Evolutionary conservation across 2,113 vertebrate genomes (phyloP).

Genomic region (Ophiodon elongatus): DNA sequence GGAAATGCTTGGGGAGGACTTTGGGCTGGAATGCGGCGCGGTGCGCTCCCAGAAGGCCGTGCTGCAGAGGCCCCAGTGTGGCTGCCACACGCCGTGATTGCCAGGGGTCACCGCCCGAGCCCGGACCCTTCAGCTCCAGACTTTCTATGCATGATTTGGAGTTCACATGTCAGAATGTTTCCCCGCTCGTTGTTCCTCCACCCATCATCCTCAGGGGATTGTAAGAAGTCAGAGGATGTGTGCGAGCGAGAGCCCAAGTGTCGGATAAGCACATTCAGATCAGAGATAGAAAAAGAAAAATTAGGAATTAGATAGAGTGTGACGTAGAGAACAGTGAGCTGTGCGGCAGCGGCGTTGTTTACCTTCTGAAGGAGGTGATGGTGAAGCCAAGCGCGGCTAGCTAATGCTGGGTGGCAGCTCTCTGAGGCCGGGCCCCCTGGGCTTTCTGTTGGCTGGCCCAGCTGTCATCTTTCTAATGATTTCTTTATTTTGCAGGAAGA

Average conservation of each 20-base stretch:
- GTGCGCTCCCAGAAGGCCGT: slow-evolving; percentile 71
- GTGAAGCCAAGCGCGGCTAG: slow-evolving; percentile 50
- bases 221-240: slow-evolving; percentile 30
- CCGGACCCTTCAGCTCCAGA: slow-evolving; percentile 63
- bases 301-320: slow-evolving; percentile 46
- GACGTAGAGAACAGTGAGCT: slow-evolving; percentile 29
- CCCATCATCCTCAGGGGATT: slow-evolving; percentile 51
- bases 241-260: slow-evolving; percentile 30
- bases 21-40: slow-evolving; percentile 71
- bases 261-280: slow-evolving; percentile 57
- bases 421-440: slow-evolving; percentile 71
- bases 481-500: slow-evolving; percentile 91
- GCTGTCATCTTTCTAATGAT: slow-evolving; percentile 89
- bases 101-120: slow-evolving; percentile 75
- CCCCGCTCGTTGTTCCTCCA: slow-evolving; percentile 22
- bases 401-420: slow-evolving; percentile 84
- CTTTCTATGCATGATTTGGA: slow-evolving; percentile 63
- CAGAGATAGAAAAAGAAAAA: slow-evolving; percentile 66
- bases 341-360: slow-evolving; percentile 61
- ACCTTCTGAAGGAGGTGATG: slow-evolving; percentile 60
- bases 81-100: slow-evolving; percentile 81
- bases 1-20: slow-evolving; percentile 73
- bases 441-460: slow-evolving; percentile 72
- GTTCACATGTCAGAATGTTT: slow-evolving; percentile 73
- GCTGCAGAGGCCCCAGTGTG: slow-evolving; percentile 65